Conservation (phyloP, 2,888 invertebrate species). For the Andrena haemorrhoa region DNA sequence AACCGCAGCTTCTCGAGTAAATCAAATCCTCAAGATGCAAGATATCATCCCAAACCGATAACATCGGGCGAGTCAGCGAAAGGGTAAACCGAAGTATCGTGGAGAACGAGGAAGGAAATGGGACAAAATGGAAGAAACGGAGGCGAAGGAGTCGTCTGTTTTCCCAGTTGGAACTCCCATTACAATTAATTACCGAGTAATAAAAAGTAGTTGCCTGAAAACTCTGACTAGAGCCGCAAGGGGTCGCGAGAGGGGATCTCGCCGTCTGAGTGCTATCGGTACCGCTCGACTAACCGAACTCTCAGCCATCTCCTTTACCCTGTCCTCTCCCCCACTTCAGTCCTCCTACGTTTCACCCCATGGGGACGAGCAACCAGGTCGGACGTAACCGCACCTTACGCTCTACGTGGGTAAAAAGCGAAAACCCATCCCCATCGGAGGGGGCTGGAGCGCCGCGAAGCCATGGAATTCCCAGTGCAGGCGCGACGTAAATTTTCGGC, state of each 20-base stretch:
- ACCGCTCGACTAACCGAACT: constrained; percentile 62
- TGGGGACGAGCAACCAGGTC: constrained; percentile 57
- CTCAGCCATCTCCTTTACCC: constrained; percentile 46
- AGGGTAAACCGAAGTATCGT: constrained; percentile 9
- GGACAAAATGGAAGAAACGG: constrained; percentile 38
- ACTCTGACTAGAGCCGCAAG: constrained; percentile 48
- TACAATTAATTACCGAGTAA: constrained; percentile 71
- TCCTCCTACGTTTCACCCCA: constrained; percentile 46
- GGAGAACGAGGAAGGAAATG: not conserved
- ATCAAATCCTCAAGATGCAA: not conserved
- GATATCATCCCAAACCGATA: not conserved
- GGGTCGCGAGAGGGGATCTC: constrained; percentile 37
- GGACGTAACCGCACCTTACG: constrained; percentile 70
- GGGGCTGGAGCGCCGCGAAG: constrained; percentile 35
- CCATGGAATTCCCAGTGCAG: constrained; percentile 71
- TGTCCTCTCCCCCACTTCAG: constrained; percentile 35
- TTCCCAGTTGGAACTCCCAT: constrained; percentile 60
- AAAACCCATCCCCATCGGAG: constrained; percentile 42
- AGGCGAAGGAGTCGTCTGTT: constrained; percentile 45
- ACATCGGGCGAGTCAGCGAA: not conserved
- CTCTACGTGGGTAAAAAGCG: constrained; percentile 70
- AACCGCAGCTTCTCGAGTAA: not conserved
- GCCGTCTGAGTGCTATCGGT: constrained; percentile 21
- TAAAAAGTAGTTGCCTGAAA: constrained; percentile 64
- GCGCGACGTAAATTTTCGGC: constrained; percentile 74